Evolutionary conservation across 2,797 vertebrate species (phyloP), one percentile per base, ranked within the genome.

Genomic region (Amniataba percoides): DNA sequence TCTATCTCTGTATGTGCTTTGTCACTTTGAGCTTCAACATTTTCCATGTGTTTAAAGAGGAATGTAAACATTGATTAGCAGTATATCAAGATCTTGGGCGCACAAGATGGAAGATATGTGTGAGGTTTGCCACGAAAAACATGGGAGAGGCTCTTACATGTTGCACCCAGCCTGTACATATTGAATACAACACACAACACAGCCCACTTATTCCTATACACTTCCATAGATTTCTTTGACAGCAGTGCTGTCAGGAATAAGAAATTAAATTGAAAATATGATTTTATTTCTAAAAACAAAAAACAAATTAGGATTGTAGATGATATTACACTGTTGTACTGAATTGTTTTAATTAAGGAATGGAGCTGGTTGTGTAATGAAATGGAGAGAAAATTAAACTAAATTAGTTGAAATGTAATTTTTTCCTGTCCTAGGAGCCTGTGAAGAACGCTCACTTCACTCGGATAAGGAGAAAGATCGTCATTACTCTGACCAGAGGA

Each of bases 401-500:
- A 49, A 52, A 58, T 42, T 3, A 63, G 19, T 60, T 78, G 0
- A 56, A 53, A 27, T 5, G 19, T 19, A 3, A 14, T 14, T 58
- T 71, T 70, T 59, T 62, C 40, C 5, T 73, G 31, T 77, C 42
- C 81, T 56, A 97, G 96, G 95, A 95, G 94, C 94, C 80, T 93
- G 92, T 87, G 95, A 96, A 59, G 94, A 95, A 74, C 84, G 83
- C 80, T 89, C 95, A 68, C 89, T 89, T 81, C 92, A 93, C 85
- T 89, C 94, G 4, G 95, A 96, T 82, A 93, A 93, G 79, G 88
- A 89, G 46, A 95, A 95, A 74, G 94, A 95, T 52, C 94, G 95
- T 78, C 94, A 94, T 87, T 94, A 90, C 90, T 95, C 95, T 70
- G 96, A 95, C 89, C 91, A 93, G 59, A 95, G 95, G 66, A 94